phyloP scores from a whole-genome alignment of 2,888 invertebrate genomes.

The Chrysolina oricalcia region DNA sequence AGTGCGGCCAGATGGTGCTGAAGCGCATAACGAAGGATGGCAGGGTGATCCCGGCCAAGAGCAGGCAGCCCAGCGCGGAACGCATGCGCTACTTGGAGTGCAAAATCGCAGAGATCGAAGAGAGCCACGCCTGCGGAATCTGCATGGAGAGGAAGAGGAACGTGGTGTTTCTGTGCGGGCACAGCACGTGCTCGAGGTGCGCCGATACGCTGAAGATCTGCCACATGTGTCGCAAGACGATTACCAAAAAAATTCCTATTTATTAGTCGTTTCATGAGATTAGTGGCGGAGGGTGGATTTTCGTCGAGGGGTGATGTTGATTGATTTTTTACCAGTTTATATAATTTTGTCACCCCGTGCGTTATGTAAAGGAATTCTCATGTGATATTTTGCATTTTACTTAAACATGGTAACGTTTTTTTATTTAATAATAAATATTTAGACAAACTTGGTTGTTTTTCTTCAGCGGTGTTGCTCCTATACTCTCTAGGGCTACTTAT shows the following conservation, averaged over 20 bases:
- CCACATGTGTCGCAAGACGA: constrained; percentile 89
- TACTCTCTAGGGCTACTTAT: no score
- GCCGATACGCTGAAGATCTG: constrained; percentile 87
- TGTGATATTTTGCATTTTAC: constrained; percentile 42
- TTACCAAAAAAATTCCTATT: constrained; percentile 80
- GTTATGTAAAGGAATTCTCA: constrained; percentile 36
- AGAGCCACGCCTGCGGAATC: constrained; percentile 88
- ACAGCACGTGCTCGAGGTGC: constrained; percentile 88
- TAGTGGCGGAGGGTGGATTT: constrained; percentile 29
- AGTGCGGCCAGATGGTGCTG: constrained; percentile 78
- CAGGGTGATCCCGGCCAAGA: constrained; percentile 71
- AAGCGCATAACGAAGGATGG: constrained; percentile 75
- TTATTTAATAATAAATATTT: constrained; percentile 32
- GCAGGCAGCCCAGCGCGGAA: constrained; percentile 79
- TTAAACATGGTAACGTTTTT: constrained; percentile 37
- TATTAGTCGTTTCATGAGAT: constrained; percentile 61
- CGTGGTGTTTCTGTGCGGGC: constrained; percentile 91
- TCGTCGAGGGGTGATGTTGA: constrained; percentile 21
- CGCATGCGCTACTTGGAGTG: constrained; percentile 81
- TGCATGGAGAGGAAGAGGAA: constrained; percentile 90
- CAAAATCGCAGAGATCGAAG: constrained; percentile 89
- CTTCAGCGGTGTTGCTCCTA: background rate
- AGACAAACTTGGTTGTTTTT: background rate
- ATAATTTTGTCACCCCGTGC: constrained; percentile 28
- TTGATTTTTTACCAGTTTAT: constrained; percentile 1